Percentiles rank a stretch among this genome's conserved stretches.
Conservation (phyloP, 1,140 invertebrate genomes). For the Papilio machaon region DNA sequence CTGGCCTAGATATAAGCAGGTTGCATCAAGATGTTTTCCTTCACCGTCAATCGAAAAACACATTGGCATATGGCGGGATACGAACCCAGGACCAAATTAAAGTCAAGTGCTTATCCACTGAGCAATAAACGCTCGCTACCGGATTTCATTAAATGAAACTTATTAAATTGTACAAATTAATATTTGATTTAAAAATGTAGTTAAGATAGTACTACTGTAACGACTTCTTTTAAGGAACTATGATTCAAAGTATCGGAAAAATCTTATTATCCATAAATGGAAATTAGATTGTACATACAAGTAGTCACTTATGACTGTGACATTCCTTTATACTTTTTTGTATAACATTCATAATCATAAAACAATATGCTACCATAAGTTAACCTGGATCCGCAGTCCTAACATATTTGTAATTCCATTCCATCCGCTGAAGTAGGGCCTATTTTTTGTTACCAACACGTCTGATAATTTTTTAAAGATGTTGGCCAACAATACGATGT, state of each 20-base stretch:
- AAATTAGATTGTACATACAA: background rate
- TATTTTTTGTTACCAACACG: too few species aligned
- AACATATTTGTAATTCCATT: conserved; percentile 14
- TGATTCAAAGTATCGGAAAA: background rate
- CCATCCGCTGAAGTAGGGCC: too few species aligned
- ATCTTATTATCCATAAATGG: background rate
- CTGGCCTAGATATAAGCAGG: too few species aligned
- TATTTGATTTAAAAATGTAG: too few species aligned
- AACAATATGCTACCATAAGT: background rate
- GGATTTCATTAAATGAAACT: too few species aligned
- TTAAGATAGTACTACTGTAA: background rate
- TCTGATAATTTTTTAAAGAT: background rate
- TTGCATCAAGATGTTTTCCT: too few species aligned
- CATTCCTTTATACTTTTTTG: background rate
- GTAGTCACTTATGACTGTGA: background rate
- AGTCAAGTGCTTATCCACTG: too few species aligned
- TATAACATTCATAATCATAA: background rate
- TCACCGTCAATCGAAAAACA: too few species aligned
- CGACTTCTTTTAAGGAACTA: background rate
- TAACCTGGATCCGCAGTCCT: background rate
- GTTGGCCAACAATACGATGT: background rate
- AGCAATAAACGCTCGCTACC: too few species aligned
- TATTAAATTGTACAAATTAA: too few species aligned
- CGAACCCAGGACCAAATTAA: too few species aligned
- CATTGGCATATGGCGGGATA: too few species aligned